Evolutionary conservation across 1,140 invertebrate genomes (phyloP).

Genomic region (Ceratina australensis): DNA sequence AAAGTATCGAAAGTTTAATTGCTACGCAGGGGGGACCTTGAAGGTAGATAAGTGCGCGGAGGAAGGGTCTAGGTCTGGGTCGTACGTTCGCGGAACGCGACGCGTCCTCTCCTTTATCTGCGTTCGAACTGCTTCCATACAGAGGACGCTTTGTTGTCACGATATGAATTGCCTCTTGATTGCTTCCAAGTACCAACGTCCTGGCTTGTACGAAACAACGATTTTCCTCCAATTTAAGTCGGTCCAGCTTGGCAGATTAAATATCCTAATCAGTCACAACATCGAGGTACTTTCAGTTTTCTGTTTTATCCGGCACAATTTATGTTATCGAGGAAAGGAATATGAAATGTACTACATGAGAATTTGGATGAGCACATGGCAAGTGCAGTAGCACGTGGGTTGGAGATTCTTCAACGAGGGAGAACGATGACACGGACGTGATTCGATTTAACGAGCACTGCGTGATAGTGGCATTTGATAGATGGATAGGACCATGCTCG

Average conservation of each 20-base stretch:
- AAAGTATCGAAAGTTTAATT: no score
- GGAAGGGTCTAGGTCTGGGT: not conserved
- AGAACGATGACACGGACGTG: not conserved
- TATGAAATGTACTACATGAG: no score
- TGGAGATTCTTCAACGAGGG: not conserved
- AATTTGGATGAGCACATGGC: not conserved
- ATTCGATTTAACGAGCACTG: conserved; percentile 14
- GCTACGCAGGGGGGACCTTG: no score
- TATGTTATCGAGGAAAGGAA: no score
- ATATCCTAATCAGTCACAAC: no score
- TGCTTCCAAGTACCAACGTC: conserved; percentile 46
- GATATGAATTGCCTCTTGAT: conserved; percentile 56
- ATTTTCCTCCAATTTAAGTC: not conserved
- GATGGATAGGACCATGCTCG: not conserved
- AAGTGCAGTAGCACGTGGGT: not conserved
- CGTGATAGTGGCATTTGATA: conserved; percentile 10
- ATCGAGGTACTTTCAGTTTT: no score
- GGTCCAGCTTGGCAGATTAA: no score
- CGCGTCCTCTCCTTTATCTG: conserved; percentile 41
- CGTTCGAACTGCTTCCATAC: conserved; percentile 50
- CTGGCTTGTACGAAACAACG: not conserved
- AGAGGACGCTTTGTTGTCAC: conserved; percentile 47
- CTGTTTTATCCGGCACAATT: no score
- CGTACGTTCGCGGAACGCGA: not conserved
- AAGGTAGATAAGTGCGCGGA: no score